Evolutionary conservation across 2,888 invertebrate genomes (phyloP), one percentile per base, ranked within the genome.

Genomic region (Pachycephus smyrnensis): DNA sequence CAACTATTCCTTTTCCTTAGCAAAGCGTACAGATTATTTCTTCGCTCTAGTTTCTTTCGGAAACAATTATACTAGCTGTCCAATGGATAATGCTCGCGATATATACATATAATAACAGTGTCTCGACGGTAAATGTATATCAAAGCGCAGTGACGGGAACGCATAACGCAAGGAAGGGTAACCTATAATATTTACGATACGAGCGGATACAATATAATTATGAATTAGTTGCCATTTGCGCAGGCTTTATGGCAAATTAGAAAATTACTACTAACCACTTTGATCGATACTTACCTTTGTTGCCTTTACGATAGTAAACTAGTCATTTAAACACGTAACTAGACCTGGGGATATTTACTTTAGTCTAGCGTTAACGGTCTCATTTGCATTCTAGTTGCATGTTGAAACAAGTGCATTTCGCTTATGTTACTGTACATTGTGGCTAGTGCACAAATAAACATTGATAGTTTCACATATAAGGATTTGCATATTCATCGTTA

Each of bases 161-260:
- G 9, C 23, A 55, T 23, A 55, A 55, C 55, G 55, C 55, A 23
- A 23, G 55, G 55, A 55, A 55, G 23, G 23, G 55, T 55, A 55
- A 55, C 55, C 55, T 55, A 55, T 55, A 55, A 55, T 55, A 9
- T 55, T 55, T 55, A 55, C 23, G 55, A 55, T 23, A 55, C 55
- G 9, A 55, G 15, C 55, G 23, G 55, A 23, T 23, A 55, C 55
- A 55, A 55, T 55, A 55, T 23, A 55, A 55, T 55, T 55, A 55
- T 55, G 55, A 55, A 55, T 55, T 55, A 55, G 55, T 55, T 23
- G 23, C 23, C 55, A 55, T 23, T 55, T 78, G 76, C 69, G 71
- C 76, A 77, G 77, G 77, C 73, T 85, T 82, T 78, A 75, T 73
- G 71, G 77, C 75, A 82, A 84, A 85, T 85, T 84, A 77, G 80